Percentiles rank a stretch among this genome's conserved stretches.
Conservation (phyloP, 37 sponge, comb jelly and placozoan genomes). For the Beroe ovata region DNA sequence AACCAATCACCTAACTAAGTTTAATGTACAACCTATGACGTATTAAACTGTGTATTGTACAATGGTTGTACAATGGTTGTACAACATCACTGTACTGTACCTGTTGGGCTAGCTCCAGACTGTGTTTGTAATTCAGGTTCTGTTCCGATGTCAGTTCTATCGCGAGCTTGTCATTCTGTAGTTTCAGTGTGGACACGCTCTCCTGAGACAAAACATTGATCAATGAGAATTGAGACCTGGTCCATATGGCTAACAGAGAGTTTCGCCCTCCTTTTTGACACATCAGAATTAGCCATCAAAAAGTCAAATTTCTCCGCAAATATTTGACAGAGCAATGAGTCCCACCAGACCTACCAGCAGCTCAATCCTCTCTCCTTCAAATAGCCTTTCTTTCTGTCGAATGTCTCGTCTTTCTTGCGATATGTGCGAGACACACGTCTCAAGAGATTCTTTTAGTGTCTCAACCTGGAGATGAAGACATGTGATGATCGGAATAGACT, state of each 20-base stretch:
- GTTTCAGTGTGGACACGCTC: neutral
- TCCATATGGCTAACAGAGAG: too few species aligned
- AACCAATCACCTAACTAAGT: too few species aligned
- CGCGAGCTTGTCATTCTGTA: slow-evolving; percentile 10
- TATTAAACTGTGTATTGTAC: too few species aligned
- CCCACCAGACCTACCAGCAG: slow-evolving; percentile 45
- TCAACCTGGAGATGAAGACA: slow-evolving; percentile 38
- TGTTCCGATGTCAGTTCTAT: slow-evolving; percentile 4
- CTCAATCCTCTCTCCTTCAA: neutral
- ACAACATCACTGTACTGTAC: too few species aligned
- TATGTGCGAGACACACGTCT: neutral
- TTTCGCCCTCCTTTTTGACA: too few species aligned
- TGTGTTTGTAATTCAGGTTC: slow-evolving; percentile 25
- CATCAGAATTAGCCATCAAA: too few species aligned
- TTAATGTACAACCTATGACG: too few species aligned
- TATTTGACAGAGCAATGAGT: too few species aligned
- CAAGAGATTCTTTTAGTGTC: slow-evolving; percentile 24
- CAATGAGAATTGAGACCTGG: too few species aligned
- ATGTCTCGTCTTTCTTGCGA: neutral
- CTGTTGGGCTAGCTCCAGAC: slow-evolving; percentile 51
- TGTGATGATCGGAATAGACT: too few species aligned
- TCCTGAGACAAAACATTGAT: neutral
- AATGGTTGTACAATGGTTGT: too few species aligned
- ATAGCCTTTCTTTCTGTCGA: neutral
- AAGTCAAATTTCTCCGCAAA: too few species aligned